These are phyloP conservation scores for Galeopsomyia nigrocyanea DNA, from an alignment of 2,888 invertebrate genomes.

Conservation along the genomic window DNA sequence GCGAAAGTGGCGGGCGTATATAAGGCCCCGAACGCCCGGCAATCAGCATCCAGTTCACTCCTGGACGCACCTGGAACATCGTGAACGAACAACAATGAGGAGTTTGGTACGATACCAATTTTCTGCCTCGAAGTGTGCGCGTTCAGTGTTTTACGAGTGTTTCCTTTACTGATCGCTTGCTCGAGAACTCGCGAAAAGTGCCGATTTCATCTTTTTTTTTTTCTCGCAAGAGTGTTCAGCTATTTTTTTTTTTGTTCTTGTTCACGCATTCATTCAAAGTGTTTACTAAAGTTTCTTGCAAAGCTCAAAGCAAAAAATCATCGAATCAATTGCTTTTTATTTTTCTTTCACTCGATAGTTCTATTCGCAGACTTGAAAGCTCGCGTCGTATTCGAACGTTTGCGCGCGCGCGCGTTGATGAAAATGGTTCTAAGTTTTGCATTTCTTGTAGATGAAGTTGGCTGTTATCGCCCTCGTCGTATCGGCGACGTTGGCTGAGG, in stretches of 20 bases:
- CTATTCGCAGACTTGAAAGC: not conserved
- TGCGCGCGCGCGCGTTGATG: too few species aligned
- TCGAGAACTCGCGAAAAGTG: slow-evolving; percentile 20
- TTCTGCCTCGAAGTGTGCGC: slow-evolving; percentile 33
- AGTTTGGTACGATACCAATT: slow-evolving; percentile 62
- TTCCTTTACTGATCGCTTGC: not conserved
- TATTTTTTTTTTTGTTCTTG: too few species aligned
- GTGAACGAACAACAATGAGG: slow-evolving; percentile 65
- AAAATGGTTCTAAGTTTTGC: slow-evolving; percentile 46
- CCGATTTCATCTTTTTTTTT: too few species aligned
- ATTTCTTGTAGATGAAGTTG: slow-evolving; percentile 75
- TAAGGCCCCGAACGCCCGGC: slow-evolving; percentile 71
- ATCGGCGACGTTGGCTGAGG: slow-evolving; percentile 76
- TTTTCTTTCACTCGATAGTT: too few species aligned
- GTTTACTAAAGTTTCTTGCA: not conserved
- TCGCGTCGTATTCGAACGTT: not conserved
- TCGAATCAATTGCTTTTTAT: too few species aligned
- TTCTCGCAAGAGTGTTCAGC: too few species aligned
- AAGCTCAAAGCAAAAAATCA: too few species aligned
- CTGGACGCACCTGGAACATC: slow-evolving; percentile 71
- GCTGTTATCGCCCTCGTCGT: slow-evolving; percentile 80
- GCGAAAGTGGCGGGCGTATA: slow-evolving; percentile 74
- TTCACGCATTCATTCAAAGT: not conserved
- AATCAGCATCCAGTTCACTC: slow-evolving; percentile 74
- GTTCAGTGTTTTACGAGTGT: slow-evolving; percentile 33